Percentiles rank a stretch among this genome's conserved stretches.
phyloP scores from a whole-genome alignment of 2,888 invertebrate species.

The Smittia aterrima region DNA sequence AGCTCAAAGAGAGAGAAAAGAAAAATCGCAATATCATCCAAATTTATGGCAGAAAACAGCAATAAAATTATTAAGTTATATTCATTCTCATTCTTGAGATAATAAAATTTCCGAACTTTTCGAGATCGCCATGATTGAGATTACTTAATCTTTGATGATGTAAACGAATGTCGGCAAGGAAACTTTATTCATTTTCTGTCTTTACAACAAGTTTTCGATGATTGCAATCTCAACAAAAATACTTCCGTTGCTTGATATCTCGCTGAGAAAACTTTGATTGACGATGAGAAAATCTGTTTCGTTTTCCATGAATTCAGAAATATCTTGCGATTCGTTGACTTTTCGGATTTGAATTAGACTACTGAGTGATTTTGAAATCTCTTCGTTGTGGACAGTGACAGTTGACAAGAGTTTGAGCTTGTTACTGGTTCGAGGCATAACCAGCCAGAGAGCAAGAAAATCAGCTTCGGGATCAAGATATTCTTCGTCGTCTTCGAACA shows the following conservation, averaged over 20 bases:
- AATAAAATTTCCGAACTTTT: background rate
- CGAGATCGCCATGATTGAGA: no score
- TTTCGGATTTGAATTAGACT: background rate
- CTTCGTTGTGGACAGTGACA: conserved; percentile 20
- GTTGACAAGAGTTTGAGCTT: background rate
- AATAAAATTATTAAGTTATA: conserved; percentile 41
- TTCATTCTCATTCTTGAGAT: conserved; percentile 11
- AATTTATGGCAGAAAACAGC: conserved; percentile 38
- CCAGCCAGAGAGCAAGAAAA: background rate
- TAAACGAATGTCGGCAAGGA: no score
- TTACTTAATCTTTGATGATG: no score
- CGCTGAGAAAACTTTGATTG: background rate
- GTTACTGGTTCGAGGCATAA: background rate
- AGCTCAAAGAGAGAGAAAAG: background rate
- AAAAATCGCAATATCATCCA: conserved; percentile 38
- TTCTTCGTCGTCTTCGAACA: background rate
- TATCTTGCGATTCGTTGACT: background rate
- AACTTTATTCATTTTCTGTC: background rate
- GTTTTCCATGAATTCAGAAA: background rate
- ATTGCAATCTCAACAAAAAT: conserved; percentile 9
- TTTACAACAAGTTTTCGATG: conserved; percentile 7
- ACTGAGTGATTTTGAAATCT: background rate
- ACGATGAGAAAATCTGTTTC: conserved; percentile 15
- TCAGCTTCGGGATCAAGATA: conserved; percentile 14
- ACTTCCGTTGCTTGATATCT: background rate